phyloP scores from a whole-genome alignment of 2,113 vertebrate species.

The Anhinga anhinga region DNA sequence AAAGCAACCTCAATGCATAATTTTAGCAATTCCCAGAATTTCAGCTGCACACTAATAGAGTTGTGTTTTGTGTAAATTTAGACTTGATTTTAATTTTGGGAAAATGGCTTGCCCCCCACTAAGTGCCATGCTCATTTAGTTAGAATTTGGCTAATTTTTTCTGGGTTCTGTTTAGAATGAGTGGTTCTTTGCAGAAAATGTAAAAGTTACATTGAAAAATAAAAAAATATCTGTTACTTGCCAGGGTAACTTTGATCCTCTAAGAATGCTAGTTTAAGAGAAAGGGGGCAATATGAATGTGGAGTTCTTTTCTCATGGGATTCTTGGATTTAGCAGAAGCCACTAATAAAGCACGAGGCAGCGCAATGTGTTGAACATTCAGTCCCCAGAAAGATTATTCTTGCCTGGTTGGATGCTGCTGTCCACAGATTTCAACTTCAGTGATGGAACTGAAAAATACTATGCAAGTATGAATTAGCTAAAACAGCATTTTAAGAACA shows the following conservation, averaged over 20 bases:
- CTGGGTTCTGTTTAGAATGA: not conserved
- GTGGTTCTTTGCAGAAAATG: not conserved
- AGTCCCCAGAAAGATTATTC: not conserved
- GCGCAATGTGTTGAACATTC: not conserved
- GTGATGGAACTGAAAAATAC: not conserved
- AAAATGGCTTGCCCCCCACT: not conserved
- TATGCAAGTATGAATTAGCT: not conserved
- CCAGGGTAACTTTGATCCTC: not conserved
- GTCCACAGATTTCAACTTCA: not conserved
- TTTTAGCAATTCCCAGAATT: not conserved
- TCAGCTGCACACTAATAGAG: not conserved
- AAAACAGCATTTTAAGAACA: not conserved
- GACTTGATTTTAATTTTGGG: not conserved
- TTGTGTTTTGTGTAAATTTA: not conserved
- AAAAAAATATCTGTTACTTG: not conserved
- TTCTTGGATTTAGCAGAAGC: not conserved
- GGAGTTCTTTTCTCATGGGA: not conserved
- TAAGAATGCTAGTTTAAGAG: not conserved
- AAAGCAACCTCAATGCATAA: not conserved
- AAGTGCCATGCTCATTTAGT: not conserved
- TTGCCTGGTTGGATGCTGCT: not conserved
- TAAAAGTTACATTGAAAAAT: not conserved
- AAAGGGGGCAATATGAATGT: not conserved
- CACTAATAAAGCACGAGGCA: not conserved
- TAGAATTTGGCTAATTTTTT: not conserved